A percentile compares a stretch with the other conserved stretches of the same genome.
Conservation (phyloP, 1,140 invertebrate genomes). For the Pseudomyrmex concolor region DNA sequence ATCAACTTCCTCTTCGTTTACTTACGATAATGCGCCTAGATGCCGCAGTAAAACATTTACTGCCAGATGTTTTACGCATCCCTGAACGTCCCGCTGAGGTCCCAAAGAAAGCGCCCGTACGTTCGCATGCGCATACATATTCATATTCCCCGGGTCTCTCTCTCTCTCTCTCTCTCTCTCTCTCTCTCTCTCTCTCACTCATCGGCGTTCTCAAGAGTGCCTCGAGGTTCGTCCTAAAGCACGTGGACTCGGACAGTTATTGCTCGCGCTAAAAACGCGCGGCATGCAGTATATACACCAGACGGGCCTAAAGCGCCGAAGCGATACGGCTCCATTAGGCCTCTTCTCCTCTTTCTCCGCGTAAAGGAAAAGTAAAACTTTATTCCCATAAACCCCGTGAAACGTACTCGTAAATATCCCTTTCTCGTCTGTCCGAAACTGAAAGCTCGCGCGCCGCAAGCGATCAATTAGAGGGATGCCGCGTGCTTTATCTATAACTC, state of each 20-base stretch:
- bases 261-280: conserved; percentile 65
- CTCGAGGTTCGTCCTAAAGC: conserved; percentile 58
- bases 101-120: conserved; percentile 31
- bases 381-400: conserved; percentile 24
- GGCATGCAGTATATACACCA: conserved; percentile 56
- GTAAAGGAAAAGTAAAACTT: conserved; percentile 50
- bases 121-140: conserved; percentile 58
- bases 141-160: conserved; percentile 62
- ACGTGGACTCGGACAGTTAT: conserved; percentile 66
- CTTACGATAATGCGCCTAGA: conserved; percentile 29
- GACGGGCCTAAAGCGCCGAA: conserved; percentile 39
- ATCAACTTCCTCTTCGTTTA: conserved; percentile 16
- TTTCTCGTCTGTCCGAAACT: background rate
- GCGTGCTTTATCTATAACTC: conserved; percentile 45
- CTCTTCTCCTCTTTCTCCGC: background rate
- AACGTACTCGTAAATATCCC: conserved; percentile 52
- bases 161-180: background rate
- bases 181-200: background rate
- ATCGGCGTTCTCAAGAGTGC: conserved; percentile 7
- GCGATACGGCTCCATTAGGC: conserved; percentile 70
- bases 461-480: conserved; percentile 18
- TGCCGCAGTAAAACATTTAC: conserved; percentile 47
- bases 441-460: conserved; percentile 24
- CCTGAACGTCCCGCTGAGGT: conserved; percentile 18
- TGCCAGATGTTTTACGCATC: conserved; percentile 43